These are phyloP conservation scores for Brenthis ino DNA, from an alignment of 2,888 invertebrate species.

Conservation along the genomic window DNA sequence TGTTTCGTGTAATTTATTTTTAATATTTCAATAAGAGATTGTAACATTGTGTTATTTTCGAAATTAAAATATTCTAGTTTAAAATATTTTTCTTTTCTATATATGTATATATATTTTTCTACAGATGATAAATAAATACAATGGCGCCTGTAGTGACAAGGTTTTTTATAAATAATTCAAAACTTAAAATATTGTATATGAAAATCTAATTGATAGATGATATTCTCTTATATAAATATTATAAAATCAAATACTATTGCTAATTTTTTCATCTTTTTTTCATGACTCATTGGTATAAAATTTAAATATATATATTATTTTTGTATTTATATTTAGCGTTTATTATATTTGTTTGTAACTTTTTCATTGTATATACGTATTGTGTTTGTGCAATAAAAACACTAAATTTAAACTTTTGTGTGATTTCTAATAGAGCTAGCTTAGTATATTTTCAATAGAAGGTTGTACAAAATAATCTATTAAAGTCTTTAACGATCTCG, in stretches of 20 bases:
- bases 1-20: conserved; percentile 12
- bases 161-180: too few species aligned
- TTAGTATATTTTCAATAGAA: conserved; percentile 11
- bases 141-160: too few species aligned
- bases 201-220: too few species aligned
- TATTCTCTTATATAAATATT: too few species aligned
- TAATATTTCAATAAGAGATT: conserved; percentile 7
- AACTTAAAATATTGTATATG: too few species aligned
- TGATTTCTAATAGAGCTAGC: conserved; percentile 21
- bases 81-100: conserved; percentile 12
- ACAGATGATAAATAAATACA: too few species aligned
- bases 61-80: conserved; percentile 2
- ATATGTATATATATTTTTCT: too few species aligned
- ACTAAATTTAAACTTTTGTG: conserved; percentile 25
- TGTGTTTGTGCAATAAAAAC: conserved; percentile 35
- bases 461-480: conserved; percentile 30
- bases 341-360: conserved; percentile 5
- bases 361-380: conserved; percentile 18
- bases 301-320: neutral
- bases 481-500: conserved; percentile 3
- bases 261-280: too few species aligned
- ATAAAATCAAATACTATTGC: too few species aligned
- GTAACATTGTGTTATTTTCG: neutral
- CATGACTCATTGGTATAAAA: neutral
- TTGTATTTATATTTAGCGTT: conserved; percentile 2